Percentiles rank a stretch among this genome's conserved stretches.
These are phyloP conservation scores for Cistogaster globosa DNA, from an alignment of 2,888 invertebrate genomes.

Conservation along the genomic window DNA sequence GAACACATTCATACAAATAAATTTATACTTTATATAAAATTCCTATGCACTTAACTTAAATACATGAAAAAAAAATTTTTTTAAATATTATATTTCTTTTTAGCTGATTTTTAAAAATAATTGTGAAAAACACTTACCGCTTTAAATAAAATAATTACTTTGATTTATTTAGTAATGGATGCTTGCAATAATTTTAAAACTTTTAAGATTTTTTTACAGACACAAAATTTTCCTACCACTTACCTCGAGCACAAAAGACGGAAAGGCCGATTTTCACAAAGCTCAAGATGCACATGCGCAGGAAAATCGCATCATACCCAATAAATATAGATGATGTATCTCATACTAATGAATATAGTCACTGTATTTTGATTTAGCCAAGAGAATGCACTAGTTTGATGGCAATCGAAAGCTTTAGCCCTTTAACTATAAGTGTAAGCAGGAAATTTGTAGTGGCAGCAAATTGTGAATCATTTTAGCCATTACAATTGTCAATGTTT, in stretches of 20 bases:
- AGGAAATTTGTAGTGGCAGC: slow-evolving; percentile 46
- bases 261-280: slow-evolving; percentile 81
- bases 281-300: slow-evolving; percentile 79
- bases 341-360: slow-evolving; percentile 16
- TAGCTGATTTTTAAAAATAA: slow-evolving; percentile 49
- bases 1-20: neutral
- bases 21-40: slow-evolving; percentile 22
- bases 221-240: slow-evolving; percentile 80
- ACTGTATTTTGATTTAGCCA: slow-evolving; percentile 16
- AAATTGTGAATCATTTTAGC: slow-evolving; percentile 22
- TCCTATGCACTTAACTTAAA: slow-evolving; percentile 58
- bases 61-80: slow-evolving; percentile 17
- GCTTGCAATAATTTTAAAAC: slow-evolving; percentile 73
- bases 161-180: slow-evolving; percentile 72
- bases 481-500: slow-evolving; percentile 39
- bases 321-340: slow-evolving; percentile 34
- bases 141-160: slow-evolving; percentile 36
- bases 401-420: slow-evolving; percentile 60
- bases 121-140: slow-evolving; percentile 61
- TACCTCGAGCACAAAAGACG: slow-evolving; percentile 83
- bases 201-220: slow-evolving; percentile 77
- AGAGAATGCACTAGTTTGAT: slow-evolving; percentile 71
- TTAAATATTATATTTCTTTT: slow-evolving; percentile 4
- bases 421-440: slow-evolving; percentile 67
- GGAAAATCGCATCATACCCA: slow-evolving; percentile 74